A percentile compares a stretch with the other conserved stretches of the same genome.
Conservation (phyloP, 64 coral and sea anemone species). For the Platygyra sinensis region DNA sequence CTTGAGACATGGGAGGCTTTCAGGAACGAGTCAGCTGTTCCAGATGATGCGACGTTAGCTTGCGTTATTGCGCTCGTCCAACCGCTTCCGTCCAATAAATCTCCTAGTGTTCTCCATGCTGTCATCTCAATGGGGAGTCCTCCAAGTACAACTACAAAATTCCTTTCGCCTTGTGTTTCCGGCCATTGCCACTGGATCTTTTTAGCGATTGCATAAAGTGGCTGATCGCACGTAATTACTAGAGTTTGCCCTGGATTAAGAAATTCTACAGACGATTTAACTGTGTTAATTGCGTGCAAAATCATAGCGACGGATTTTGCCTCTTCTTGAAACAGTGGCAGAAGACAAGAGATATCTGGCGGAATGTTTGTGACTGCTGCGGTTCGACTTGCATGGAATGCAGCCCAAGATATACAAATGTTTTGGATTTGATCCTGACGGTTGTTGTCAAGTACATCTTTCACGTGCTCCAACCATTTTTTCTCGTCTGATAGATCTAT, state of each 20-base stretch:
- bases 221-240: background rate
- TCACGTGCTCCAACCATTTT: slow-evolving; percentile 9
- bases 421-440: background rate
- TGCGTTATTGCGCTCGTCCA: background rate
- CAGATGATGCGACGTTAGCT: background rate
- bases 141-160: background rate
- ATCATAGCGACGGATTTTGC: slow-evolving; percentile 6
- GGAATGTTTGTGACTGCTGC: slow-evolving; percentile 1
- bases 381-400: slow-evolving; percentile 25
- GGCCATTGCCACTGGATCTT: slow-evolving; percentile 34
- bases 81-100: background rate
- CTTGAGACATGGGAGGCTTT: background rate
- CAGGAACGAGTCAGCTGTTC: background rate
- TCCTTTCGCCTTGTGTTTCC: background rate
- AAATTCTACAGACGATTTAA: background rate
- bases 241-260: slow-evolving; percentile 4
- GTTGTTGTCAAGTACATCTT: slow-evolving; percentile 32
- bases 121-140: background rate
- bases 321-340: slow-evolving; percentile 34
- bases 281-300: slow-evolving; percentile 14
- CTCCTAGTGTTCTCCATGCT: slow-evolving; percentile 1
- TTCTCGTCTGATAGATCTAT: background rate
- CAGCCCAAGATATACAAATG: slow-evolving; percentile 29
- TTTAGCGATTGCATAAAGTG: background rate
- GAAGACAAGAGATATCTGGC: slow-evolving; percentile 6